phyloP scores from a whole-genome alignment of 2,888 invertebrate species.

The Plagiodera versicolora region DNA sequence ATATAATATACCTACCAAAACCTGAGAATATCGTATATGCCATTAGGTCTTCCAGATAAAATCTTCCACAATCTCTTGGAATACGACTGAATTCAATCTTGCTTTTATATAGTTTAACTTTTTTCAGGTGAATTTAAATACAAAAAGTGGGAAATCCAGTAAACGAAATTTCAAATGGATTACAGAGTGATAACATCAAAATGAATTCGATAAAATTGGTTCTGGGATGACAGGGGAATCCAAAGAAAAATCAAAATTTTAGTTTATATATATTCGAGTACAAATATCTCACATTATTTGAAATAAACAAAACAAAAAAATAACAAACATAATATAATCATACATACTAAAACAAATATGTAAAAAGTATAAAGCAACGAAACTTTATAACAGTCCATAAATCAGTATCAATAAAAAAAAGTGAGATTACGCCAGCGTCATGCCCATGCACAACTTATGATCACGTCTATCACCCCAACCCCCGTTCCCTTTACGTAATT shows the following conservation, averaged over 20 bases:
- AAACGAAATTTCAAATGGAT: too few relatives aligned
- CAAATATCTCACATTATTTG: background rate
- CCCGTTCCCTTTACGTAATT: conserved; percentile 87
- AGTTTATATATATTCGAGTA: background rate
- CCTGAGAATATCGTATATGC: too few relatives aligned
- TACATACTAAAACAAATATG: conserved; percentile 17
- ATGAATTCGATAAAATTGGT: too few relatives aligned
- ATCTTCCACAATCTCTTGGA: too few relatives aligned
- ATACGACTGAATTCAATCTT: too few relatives aligned
- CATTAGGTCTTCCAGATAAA: too few relatives aligned
- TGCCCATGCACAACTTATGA: conserved; percentile 77
- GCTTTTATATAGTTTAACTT: too few relatives aligned
- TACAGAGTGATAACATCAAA: too few relatives aligned
- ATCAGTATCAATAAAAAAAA: conserved; percentile 22
- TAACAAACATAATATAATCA: conserved; percentile 12
- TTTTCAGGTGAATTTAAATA: too few relatives aligned
- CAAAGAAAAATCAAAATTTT: background rate
- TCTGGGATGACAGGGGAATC: too few relatives aligned
- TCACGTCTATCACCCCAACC: conserved; percentile 96
- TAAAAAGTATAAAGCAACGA: conserved; percentile 23
- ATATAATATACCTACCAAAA: too few relatives aligned
- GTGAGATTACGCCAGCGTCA: conserved; percentile 57
- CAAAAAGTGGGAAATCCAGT: too few relatives aligned
- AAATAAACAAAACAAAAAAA: conserved; percentile 9
- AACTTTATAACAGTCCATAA: conserved; percentile 20